A percentile compares a stretch with the other conserved stretches of the same genome.
Evolutionary conservation across 2,113 vertebrate species (phyloP).

Genomic region (Strix aluco): DNA sequence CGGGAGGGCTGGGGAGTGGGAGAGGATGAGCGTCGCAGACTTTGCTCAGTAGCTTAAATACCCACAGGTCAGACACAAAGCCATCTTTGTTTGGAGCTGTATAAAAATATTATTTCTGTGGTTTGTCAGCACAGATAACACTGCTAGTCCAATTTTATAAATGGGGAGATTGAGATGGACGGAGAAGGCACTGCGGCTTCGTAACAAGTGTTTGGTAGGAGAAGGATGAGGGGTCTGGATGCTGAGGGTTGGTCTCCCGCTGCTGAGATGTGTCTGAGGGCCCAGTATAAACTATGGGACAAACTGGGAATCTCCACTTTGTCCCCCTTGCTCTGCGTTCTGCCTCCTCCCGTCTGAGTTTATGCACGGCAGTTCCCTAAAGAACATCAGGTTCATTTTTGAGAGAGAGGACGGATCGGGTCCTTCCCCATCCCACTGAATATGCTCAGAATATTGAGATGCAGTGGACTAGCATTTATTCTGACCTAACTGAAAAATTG

Average conservation of each 20-base stretch:
- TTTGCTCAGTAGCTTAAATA: fast-evolving
- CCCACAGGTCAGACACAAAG: fast-evolving
- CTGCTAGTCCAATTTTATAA: fast-evolving
- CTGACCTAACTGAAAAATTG: background rate
- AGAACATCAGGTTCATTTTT: background rate
- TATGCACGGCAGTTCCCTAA: background rate
- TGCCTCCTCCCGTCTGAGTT: background rate
- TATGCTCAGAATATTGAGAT: no score
- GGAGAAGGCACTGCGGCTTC: fast-evolving
- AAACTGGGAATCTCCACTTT: background rate
- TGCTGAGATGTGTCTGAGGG: background rate
- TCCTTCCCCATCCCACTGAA: background rate
- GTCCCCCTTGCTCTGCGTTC: background rate
- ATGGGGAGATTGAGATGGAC: fast-evolving
- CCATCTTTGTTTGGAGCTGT: background rate
- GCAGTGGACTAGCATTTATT: background rate
- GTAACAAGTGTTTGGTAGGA: background rate
- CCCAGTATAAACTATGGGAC: background rate
- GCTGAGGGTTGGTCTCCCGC: background rate
- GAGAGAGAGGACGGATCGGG: fast-evolving
- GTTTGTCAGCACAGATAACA: background rate
- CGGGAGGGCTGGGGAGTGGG: background rate
- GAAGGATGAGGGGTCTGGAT: background rate
- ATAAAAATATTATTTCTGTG: background rate
- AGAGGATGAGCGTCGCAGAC: background rate